These are phyloP conservation scores for Anhinga rufa DNA, from an alignment of 2,113 vertebrate species.

Conservation along the genomic window DNA sequence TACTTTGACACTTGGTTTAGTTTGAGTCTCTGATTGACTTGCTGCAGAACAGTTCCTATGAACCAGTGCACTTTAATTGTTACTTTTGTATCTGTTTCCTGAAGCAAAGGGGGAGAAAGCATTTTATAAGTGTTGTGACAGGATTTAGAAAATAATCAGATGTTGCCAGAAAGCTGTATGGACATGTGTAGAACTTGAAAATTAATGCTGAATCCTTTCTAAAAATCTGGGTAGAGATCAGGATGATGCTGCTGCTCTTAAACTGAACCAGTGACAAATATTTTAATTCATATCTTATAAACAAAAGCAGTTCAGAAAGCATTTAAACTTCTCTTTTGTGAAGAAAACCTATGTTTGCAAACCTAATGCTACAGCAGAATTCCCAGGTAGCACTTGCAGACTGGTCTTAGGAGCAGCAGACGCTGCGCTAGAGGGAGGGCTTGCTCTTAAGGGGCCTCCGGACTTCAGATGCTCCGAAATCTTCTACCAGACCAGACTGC, in stretches of 20 bases:
- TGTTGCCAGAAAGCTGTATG: background rate
- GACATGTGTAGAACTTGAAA: background rate
- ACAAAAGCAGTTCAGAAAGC: background rate
- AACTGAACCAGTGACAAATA: background rate
- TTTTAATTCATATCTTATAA: background rate
- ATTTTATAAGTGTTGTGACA: background rate
- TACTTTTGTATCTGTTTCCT: background rate
- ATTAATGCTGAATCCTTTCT: background rate
- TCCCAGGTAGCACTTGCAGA: background rate
- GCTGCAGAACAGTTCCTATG: background rate
- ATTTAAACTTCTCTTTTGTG: background rate
- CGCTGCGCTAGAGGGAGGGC: fast-evolving
- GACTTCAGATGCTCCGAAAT: background rate
- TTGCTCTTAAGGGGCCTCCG: fast-evolving
- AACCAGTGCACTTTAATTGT: background rate
- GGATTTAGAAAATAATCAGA: background rate
- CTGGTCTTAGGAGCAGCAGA: background rate
- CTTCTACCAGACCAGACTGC: background rate
- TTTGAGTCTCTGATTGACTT: background rate
- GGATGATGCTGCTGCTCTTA: background rate
- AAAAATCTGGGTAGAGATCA: background rate
- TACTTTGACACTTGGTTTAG: background rate
- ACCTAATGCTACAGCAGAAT: background rate
- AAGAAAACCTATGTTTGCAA: background rate
- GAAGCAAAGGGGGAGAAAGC: background rate